Conservation (phyloP, 2,888 invertebrate species). For the Netelia fuscicornis region DNA sequence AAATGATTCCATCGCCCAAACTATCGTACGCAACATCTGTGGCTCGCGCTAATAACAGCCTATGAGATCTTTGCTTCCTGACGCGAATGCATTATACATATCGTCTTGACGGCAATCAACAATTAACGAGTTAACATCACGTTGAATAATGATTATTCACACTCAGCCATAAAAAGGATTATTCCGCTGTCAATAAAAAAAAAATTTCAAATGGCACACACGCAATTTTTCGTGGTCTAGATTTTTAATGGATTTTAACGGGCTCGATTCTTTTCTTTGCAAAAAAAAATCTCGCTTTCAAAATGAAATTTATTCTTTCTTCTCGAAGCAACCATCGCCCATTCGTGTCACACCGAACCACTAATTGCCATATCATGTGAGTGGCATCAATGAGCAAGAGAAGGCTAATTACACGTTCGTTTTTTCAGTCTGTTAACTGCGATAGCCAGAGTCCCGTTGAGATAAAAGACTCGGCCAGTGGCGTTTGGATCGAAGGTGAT, state of each 20-base stretch:
- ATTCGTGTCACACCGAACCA: background rate
- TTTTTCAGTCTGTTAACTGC: slow-evolving; percentile 63
- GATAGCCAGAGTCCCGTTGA: slow-evolving; percentile 74
- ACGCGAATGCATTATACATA: slow-evolving; percentile 76
- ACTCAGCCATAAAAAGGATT: slow-evolving; percentile 14
- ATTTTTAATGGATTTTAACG: background rate
- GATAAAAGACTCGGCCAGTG: slow-evolving; percentile 73
- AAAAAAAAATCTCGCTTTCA: background rate
- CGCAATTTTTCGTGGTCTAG: background rate
- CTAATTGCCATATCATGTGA: slow-evolving; percentile 27
- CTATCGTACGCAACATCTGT: slow-evolving; percentile 76
- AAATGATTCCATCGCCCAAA: slow-evolving; percentile 76
- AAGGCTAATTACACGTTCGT: slow-evolving; percentile 72
- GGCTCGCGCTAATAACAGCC: slow-evolving; percentile 63
- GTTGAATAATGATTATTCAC: slow-evolving; percentile 8
- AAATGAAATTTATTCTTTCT: background rate
- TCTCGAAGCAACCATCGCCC: background rate
- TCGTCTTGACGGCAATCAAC: slow-evolving; percentile 75
- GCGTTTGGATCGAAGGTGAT: slow-evolving; percentile 66
- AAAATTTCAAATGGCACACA: background rate
- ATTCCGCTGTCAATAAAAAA: background rate
- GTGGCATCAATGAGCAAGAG: background rate
- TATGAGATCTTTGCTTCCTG: slow-evolving; percentile 71
- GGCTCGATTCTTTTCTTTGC: background rate
- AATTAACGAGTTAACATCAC: slow-evolving; percentile 4